Base-by-base conservation (phyloP, 2,113 vertebrate genomes). In the Phalacrocorax carbo region DNA sequence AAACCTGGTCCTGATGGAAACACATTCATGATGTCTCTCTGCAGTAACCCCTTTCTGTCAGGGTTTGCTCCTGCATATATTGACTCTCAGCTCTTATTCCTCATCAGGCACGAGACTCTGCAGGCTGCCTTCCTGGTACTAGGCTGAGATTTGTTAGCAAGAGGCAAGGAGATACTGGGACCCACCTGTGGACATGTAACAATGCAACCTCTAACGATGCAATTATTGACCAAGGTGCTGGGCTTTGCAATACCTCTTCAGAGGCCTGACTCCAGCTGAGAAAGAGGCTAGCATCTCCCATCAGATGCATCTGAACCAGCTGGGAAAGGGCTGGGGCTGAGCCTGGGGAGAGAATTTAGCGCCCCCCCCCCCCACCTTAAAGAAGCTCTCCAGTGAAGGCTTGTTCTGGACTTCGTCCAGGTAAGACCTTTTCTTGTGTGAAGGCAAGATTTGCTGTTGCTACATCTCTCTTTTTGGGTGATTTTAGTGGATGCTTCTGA, bases 71-170 rank as follows among this genome's bases (percentile, higher is more conserved):
- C 30, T 29, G 15, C 2, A 4, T 60, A 0, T 15, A 0, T 27
- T 27, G 42, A 34, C 32, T 71, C 13, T 0, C 44, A 51, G 27
- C 36, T 54, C 6, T 22, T 25, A 5, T 7, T 76, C 17, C 71
- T n/a, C 3, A 0, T 5, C 12, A 18, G 12, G 13, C 0, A 0
- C 3, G 75, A 12, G 25, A 8, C 17, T 49, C 32, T 1, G 0
- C 20, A 34, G 55, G 77, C 15, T 49, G 25, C 36, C 11, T 55
- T 8, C 21, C 19, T 0, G 2, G 14, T 36, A 11, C 13, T 2
- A 2, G 14, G 71, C 11, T 36, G 62, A 32, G 49, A 34, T 25
- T 48, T 52, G 25, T 10, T 32, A 36, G 32, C 1, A 7, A 66
- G 46, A 54, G n/a, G 8, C 58, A 48, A 46, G 32, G 54, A 22